Evolutionary conservation across 1,140 invertebrate species (phyloP).

Genomic region (Ladona fulva): DNA sequence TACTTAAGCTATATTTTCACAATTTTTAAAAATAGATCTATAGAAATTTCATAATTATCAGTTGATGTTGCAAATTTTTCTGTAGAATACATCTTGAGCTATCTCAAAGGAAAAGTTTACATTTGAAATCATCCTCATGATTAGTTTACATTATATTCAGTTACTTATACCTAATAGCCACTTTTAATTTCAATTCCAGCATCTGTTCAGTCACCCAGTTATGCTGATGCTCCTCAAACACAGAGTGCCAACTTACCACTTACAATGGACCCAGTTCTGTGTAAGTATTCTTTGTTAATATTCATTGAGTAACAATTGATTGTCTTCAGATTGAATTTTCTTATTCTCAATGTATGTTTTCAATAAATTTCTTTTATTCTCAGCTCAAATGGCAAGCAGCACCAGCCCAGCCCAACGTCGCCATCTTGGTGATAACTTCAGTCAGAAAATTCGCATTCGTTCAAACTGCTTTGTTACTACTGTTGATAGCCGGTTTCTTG

Average conservation of each 20-base stretch:
- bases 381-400: slow-evolving; percentile 57
- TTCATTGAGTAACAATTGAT: background rate
- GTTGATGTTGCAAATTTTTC: no score
- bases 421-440: slow-evolving; percentile 93
- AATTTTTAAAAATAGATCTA: no score
- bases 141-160: no score
- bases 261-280: slow-evolving; percentile 90
- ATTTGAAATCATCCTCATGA: no score
- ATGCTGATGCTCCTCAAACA: slow-evolving; percentile 61
- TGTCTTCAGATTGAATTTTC: background rate
- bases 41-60: no score
- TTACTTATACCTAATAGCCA: no score
- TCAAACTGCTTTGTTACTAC: slow-evolving; percentile 96
- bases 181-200: no score
- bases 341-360: no score
- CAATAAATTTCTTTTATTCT: slow-evolving; percentile 26
- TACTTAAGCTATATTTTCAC: no score
- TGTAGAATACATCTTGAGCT: no score
- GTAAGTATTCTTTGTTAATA: slow-evolving; percentile 43
- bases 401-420: slow-evolving; percentile 57
- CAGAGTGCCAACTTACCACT: slow-evolving; percentile 79
- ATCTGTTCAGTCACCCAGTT: slow-evolving; percentile 70
- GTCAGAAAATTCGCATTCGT: slow-evolving; percentile 84
- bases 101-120: no score
- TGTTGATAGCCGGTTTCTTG: slow-evolving; percentile 89